Base-by-base conservation (phyloP, 2,888 invertebrate species). In the Hylaea fasciaria region DNA sequence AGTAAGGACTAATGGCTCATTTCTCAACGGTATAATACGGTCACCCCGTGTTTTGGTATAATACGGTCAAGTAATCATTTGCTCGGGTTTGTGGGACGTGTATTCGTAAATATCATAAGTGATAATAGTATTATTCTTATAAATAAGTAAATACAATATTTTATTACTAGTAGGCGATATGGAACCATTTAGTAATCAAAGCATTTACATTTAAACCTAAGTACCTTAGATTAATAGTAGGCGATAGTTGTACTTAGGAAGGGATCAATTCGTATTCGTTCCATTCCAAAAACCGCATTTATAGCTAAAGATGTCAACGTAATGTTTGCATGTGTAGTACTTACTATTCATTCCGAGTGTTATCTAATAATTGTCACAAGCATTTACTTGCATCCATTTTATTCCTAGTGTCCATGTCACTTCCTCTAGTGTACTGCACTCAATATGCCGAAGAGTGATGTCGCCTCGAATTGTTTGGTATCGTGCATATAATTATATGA, bases 361-460 rank as follows among this genome's bases (percentile, higher is more conserved):
- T 68, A 69, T 62, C 43, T 54, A 63, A n/a, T n/a, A n/a, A 14
- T 50, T 45, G 52, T 52, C 55, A 43, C 44, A 13, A 48, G 66
- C 65, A 69, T 71, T 62, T 67, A 58, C 69, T 68, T 65, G 65
- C 62, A 56, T 66, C 58, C 66, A 54, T 59, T 76, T 60, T 74
- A 66, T 78, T 83, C 89, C 91, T 84, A 83, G 82, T 80, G 77
- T 83, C 89, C 89, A 83, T 78, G 74, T 80, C 88, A 89, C 83
- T 82, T 83, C 85, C 87, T 80, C 68, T 91, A 89, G 89, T 85
- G 78, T 81, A 80, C 80, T 83, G 88, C 90, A 91, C 90, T 87
- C 85, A 71, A 85, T 82, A 85, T 87, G 91, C 91, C 91, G 91
- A 88, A 84, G 91, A 91, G 91, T 91, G 90, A 89, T 86, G 80